These are phyloP conservation scores for Tetanocera ferruginea DNA, from an alignment of 2,888 invertebrate species.

Conservation along the genomic window DNA sequence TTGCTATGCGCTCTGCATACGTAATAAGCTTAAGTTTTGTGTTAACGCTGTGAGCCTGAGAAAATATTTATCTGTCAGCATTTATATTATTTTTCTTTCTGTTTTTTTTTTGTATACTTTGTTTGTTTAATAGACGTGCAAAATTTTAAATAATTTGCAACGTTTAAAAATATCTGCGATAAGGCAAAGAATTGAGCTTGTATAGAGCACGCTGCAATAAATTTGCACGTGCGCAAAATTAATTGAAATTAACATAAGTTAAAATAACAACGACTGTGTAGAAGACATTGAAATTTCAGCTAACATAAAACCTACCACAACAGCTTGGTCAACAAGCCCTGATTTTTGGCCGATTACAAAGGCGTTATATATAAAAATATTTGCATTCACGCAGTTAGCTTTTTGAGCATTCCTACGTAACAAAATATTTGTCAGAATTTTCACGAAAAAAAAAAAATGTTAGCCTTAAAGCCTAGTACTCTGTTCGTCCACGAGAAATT, in stretches of 20 bases:
- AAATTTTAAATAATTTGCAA: slow-evolving; percentile 22
- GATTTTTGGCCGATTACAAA: too few relatives aligned
- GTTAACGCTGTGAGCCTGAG: slow-evolving; percentile 58
- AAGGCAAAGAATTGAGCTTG: too few relatives aligned
- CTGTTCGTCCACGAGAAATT: too few relatives aligned
- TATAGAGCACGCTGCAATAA: background rate
- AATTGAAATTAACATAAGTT: background rate
- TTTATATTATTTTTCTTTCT: background rate
- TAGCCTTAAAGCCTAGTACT: too few relatives aligned
- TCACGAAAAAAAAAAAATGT: too few relatives aligned
- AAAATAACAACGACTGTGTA: background rate
- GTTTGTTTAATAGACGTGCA: slow-evolving; percentile 1
- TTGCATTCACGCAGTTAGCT: background rate
- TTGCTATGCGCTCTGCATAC: slow-evolving; percentile 55
- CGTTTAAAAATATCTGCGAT: background rate
- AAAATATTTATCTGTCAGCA: slow-evolving; percentile 56
- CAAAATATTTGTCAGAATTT: too few relatives aligned
- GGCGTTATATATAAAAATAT: too few relatives aligned
- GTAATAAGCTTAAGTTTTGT: slow-evolving; percentile 46
- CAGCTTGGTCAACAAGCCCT: too few relatives aligned
- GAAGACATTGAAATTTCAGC: background rate
- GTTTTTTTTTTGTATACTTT: background rate
- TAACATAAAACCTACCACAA: background rate
- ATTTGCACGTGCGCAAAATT: slow-evolving; percentile 21
- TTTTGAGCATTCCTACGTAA: too few relatives aligned